phyloP scores from a whole-genome alignment of 2,888 invertebrate species.

The Meiosimyza platycephala region DNA sequence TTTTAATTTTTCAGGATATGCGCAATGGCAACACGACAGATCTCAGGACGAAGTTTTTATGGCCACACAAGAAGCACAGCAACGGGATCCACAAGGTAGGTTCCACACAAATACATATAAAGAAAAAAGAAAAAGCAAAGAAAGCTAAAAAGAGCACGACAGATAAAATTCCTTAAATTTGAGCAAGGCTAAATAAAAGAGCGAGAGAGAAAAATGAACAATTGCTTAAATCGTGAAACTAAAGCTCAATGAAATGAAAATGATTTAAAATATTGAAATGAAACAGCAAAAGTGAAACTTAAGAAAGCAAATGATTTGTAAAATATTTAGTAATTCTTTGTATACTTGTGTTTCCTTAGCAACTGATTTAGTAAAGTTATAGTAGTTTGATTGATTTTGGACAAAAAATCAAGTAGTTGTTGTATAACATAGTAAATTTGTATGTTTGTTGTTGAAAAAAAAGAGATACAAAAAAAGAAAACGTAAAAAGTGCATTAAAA shows the following conservation, averaged over 20 bases:
- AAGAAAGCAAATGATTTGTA: slow-evolving; percentile 32
- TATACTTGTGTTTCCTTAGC: background rate
- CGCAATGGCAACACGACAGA: slow-evolving; percentile 85
- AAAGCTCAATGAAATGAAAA: slow-evolving; percentile 8
- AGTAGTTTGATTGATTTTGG: no score
- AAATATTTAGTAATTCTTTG: slow-evolving; percentile 19
- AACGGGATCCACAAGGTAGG: slow-evolving; percentile 94
- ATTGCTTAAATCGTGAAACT: slow-evolving; percentile 39
- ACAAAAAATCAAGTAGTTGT: slow-evolving; percentile 33
- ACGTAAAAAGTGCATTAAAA: no score
- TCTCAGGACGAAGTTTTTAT: slow-evolving; percentile 88
- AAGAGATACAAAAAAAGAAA: slow-evolving; percentile 22
- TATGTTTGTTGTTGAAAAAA: slow-evolving; percentile 21
- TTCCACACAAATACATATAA: slow-evolving; percentile 52
- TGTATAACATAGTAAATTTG: slow-evolving; percentile 35
- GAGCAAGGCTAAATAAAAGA: slow-evolving; percentile 19
- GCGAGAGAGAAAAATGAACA: slow-evolving; percentile 32
- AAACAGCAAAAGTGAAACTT: no score
- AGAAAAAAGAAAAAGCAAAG: slow-evolving; percentile 49
- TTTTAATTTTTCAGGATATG: slow-evolving; percentile 75
- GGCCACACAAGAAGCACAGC: slow-evolving; percentile 80
- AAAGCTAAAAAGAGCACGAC: slow-evolving; percentile 59
- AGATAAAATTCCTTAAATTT: slow-evolving; percentile 47
- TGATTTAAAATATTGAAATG: background rate
- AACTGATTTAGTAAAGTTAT: no score